phyloP scores from a whole-genome alignment of 2,113 vertebrate genomes.

The Psittacula cyanocephala region DNA sequence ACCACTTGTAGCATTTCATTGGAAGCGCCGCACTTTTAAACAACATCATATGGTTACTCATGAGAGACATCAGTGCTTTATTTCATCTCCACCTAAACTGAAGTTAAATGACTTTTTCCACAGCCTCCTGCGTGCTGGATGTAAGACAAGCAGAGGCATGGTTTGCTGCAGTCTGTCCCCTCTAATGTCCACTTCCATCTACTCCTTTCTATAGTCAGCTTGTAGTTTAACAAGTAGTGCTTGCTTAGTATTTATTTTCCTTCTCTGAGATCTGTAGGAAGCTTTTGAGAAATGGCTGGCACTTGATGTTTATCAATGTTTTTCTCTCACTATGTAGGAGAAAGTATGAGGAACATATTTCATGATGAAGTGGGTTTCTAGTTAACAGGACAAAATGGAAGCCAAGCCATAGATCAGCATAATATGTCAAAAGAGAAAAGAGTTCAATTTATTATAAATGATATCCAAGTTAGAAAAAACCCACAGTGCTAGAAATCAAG shows the following conservation, averaged over 20 bases:
- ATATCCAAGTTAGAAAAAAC: conserved; percentile 56
- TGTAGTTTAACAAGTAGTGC: conserved; percentile 15
- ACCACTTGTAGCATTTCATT: fast-evolving
- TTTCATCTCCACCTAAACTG: background rate
- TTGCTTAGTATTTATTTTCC: conserved; percentile 54
- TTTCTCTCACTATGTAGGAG: conserved; percentile 62
- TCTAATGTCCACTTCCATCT: background rate
- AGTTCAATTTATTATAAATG: conserved; percentile 71
- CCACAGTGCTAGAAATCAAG: conserved; percentile 28
- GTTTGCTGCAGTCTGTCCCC: background rate
- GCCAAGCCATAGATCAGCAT: conserved; percentile 75
- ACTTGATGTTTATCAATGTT: conserved; percentile 72
- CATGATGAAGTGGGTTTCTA: conserved; percentile 76
- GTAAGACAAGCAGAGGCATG: background rate
- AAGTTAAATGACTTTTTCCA: background rate
- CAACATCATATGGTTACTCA: background rate
- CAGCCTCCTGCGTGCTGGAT: background rate
- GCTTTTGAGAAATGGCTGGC: conserved; percentile 71
- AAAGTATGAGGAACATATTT: conserved; percentile 76
- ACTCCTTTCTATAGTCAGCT: background rate
- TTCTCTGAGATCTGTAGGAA: conserved; percentile 39
- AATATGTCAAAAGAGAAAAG: conserved; percentile 67
- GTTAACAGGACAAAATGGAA: conserved; percentile 78
- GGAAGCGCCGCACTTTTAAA: background rate
- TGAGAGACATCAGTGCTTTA: background rate